Evolutionary conservation across 2,113 vertebrate genomes (phyloP).

Genomic region (Cheilinus undulatus): DNA sequence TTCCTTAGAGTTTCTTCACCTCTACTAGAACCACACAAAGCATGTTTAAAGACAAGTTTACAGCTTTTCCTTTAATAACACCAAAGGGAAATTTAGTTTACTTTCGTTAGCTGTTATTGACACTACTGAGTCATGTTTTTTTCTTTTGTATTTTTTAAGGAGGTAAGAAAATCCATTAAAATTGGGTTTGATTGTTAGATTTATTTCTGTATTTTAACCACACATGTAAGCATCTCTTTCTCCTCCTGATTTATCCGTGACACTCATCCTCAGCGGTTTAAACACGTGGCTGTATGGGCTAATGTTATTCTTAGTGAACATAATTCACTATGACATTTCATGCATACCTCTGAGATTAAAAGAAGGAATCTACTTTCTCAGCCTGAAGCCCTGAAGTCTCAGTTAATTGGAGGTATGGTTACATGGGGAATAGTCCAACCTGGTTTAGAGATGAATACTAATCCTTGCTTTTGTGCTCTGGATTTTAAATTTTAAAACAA

Average conservation of each 20-base stretch:
- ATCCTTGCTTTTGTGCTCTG: background rate
- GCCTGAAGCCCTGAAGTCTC: constrained; percentile 3
- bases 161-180: no score
- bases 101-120: no score
- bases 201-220: background rate
- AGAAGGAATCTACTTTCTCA: constrained; percentile 1
- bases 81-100: no score
- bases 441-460: background rate
- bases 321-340: constrained; percentile 8
- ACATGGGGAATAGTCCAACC: background rate
- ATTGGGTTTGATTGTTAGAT: background rate
- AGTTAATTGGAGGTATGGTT: background rate
- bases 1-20: no score
- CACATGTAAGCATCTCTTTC: background rate
- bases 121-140: no score
- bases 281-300: background rate
- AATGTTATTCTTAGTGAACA: constrained; percentile 17
- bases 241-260: background rate
- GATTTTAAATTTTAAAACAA: background rate
- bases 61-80: no score
- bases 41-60: no score
- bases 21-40: no score
- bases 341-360: constrained; percentile 11
- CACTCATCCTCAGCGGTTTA: constrained; percentile 16
- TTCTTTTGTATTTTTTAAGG: no score